A percentile compares a stretch with the other conserved stretches of the same genome.
Evolutionary conservation across 2,797 vertebrate genomes (phyloP).

Genomic region (Arnoldichthys spilopterus): DNA sequence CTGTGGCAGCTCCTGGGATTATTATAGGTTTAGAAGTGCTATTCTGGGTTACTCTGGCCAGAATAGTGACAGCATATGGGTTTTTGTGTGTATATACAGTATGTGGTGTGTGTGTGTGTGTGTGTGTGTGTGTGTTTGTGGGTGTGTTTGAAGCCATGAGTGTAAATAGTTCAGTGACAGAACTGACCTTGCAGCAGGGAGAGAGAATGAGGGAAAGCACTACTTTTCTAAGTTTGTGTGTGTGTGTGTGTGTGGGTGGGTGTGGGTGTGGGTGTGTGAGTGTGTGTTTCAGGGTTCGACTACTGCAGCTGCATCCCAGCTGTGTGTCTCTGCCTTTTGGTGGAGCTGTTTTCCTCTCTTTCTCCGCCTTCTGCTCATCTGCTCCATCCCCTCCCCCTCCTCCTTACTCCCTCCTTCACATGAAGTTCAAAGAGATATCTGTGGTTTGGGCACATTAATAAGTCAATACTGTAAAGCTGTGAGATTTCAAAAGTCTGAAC

Average conservation of each 20-base stretch:
- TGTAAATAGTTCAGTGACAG: constrained; percentile 26
- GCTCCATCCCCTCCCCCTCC: constrained; percentile 31
- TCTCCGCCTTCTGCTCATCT: constrained; percentile 7
- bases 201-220: constrained; percentile 11
- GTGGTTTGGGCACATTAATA: constrained; percentile 65
- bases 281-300: constrained; percentile 54
- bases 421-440: constrained; percentile 76
- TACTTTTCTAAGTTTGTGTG: constrained; percentile 21
- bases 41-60: constrained; percentile 27
- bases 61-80: not conserved
- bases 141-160: not conserved
- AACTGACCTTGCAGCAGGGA: constrained; percentile 13
- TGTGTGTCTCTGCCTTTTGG: constrained; percentile 74
- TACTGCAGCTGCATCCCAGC: constrained; percentile 80
- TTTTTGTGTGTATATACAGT: not conserved
- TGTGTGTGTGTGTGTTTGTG: not conserved
- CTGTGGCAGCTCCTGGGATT: constrained; percentile 59
- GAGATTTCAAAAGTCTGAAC: constrained; percentile 26
- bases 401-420: constrained; percentile 61
- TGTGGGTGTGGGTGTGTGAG: not conserved
- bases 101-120: not conserved
- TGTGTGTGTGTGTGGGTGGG: not conserved
- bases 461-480: constrained; percentile 55
- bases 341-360: constrained; percentile 51
- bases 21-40: constrained; percentile 46